Base-by-base conservation (phyloP, 1,140 invertebrate genomes). In the Drosophila sp. region DNA sequence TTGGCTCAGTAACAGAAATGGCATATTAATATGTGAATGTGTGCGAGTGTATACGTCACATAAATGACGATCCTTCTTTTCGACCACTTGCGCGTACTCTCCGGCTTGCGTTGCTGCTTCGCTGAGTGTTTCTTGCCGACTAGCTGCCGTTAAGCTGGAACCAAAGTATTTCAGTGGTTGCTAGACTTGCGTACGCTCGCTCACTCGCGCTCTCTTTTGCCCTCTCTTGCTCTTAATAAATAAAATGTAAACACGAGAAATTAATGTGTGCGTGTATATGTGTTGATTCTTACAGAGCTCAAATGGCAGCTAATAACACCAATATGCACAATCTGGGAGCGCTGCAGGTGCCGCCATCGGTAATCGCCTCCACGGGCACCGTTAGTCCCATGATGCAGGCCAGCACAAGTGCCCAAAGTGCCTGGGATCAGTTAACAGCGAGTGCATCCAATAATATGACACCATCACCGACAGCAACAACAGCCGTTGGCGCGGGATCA, bases 401-500 rank as follows among this genome's bases (percentile, higher is more conserved):
- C 54, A 80, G 64, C 61, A 73, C 78, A 8, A 76, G 80, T 8
- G 71, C 89, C 13, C 90, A 91, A 61, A 87, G 83, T 75, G 90
- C 90, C 50, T 91, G 90, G 90, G 90, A 91, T 67, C 90, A 91
- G 62, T 53, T 91, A 21, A 91, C 90, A 9, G 87, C 90, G n/a
- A 86, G 87, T 72, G 73, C 76, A 45, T 87, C 86, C 18, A 87
- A 87, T 45, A 89, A 89, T 53, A 80, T 76, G 53, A 66, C 83
- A 7, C 87, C 89, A 3, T 79, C 77, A 8, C 81, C 76, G 1
- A 84, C 84, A 25, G 43, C 76, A 21, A 51, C 71, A 1, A 48
- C 70, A 13, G 65, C 66, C 38, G 45, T 43, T 5, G 45, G 18
- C 8, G 3, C 11, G 61, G 62, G 16, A 69, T 65, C 25, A 72